Percentiles rank a stretch among this genome's conserved stretches.
Conservation (phyloP, 2,888 invertebrate genomes). For the Loripinus fragilis region DNA sequence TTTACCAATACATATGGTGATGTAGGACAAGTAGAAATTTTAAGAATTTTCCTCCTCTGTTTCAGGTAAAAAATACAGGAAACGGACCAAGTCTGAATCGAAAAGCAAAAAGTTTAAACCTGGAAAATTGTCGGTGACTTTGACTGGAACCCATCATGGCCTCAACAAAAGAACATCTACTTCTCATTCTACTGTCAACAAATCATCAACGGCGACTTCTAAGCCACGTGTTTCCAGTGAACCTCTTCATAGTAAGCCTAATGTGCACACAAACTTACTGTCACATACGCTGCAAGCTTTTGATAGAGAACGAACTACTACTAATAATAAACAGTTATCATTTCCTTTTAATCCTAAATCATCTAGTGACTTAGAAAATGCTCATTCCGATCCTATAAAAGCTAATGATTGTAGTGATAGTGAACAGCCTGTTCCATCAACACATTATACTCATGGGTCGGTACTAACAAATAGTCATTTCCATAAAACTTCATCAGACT, state of each 20-base stretch:
- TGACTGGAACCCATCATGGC: conserved; percentile 26
- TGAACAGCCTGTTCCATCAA: neutral
- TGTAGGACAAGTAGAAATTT: too few species aligned
- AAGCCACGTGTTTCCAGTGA: conserved; percentile 9
- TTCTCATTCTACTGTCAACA: neutral
- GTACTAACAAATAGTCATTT: neutral
- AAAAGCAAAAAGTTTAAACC: conserved; percentile 49
- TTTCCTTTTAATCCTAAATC: neutral
- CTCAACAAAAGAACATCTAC: conserved; percentile 10
- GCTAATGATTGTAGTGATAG: neutral
- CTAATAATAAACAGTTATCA: conserved; percentile 2
- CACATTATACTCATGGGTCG: conserved; percentile 24
- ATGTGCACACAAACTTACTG: conserved; percentile 10
- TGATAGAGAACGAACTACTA: conserved; percentile 14
- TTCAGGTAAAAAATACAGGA: conserved; percentile 59
- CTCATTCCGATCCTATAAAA: neutral
- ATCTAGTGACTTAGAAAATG: neutral
- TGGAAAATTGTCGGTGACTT: conserved; percentile 23
- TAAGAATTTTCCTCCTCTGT: too few species aligned
- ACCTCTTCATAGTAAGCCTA: neutral
- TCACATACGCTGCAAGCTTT: conserved; percentile 32
- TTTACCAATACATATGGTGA: too few species aligned
- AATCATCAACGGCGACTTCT: neutral
- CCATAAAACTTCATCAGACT: neutral
- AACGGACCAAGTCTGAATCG: conserved; percentile 46